Conservation (phyloP, 2,888 invertebrate species). For the Anthophora plumipes region DNA sequence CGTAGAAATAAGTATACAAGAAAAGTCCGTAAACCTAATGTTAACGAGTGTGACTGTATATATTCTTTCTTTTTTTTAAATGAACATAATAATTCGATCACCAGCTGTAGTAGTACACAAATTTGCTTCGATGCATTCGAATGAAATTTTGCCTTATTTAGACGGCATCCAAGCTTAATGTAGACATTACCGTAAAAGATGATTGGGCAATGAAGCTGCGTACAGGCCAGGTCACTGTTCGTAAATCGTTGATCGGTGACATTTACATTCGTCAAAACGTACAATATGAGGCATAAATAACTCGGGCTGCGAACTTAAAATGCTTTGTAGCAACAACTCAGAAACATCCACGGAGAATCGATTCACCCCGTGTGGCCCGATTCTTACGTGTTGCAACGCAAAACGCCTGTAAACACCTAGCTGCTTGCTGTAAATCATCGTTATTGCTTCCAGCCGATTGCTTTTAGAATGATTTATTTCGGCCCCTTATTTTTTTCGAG, state of each 20-base stretch:
- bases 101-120: not conserved
- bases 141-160: no score
- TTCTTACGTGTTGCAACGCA: constrained; percentile 51
- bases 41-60: no score
- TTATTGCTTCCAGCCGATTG: constrained; percentile 64
- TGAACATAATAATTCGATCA: no score
- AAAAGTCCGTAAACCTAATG: no score
- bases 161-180: constrained; percentile 35
- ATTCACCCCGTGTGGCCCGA: constrained; percentile 58
- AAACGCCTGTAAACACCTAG: constrained; percentile 69
- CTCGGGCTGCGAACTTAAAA: constrained; percentile 65
- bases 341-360: constrained; percentile 53
- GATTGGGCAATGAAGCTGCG: constrained; percentile 59
- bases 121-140: constrained; percentile 27
- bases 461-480: constrained; percentile 65
- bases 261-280: constrained; percentile 82
- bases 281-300: constrained; percentile 83
- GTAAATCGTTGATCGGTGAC: constrained; percentile 79
- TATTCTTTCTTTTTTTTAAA: no score
- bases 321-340: constrained; percentile 30
- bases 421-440: constrained; percentile 71
- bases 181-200: constrained; percentile 45
- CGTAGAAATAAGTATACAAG: no score
- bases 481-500: constrained; percentile 22
- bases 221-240: constrained; percentile 71